Conservation (phyloP, 1,140 invertebrate genomes). For the Neuroterus valhalla region DNA sequence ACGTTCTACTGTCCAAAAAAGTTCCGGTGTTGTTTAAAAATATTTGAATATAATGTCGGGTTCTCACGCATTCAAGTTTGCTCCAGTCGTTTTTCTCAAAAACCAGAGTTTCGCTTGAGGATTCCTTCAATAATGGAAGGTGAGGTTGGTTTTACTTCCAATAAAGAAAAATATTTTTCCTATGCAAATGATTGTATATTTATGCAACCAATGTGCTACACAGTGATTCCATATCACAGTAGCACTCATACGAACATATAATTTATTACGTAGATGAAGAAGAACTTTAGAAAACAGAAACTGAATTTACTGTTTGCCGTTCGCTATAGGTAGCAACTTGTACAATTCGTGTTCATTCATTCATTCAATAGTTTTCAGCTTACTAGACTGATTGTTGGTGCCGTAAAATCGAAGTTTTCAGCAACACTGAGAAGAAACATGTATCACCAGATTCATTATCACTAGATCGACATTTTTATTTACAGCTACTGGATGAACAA, state of each 20-base stretch:
- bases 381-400: neutral
- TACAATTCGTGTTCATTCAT: slow-evolving; percentile 6
- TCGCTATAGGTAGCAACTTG: slow-evolving; percentile 7
- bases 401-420: slow-evolving; percentile 4
- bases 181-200: slow-evolving; percentile 40
- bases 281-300: neutral
- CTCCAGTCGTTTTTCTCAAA: no score
- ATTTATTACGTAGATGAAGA: slow-evolving; percentile 16
- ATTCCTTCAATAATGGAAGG: no score
- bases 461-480: slow-evolving; percentile 68
- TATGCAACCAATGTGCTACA: slow-evolving; percentile 44
- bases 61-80: neutral
- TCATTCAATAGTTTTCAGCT: neutral
- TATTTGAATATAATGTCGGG: neutral
- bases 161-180: neutral
- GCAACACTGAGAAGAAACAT: slow-evolving; percentile 18
- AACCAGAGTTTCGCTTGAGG: no score
- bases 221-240: slow-evolving; percentile 33
- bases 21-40: neutral
- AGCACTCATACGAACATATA: slow-evolving; percentile 18
- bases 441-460: slow-evolving; percentile 30
- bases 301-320: neutral
- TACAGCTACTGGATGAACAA: slow-evolving; percentile 66
- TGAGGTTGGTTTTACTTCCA: neutral
- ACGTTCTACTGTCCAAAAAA: neutral